Percentiles rank a stretch among this genome's conserved stretches.
Conservation (phyloP, 1,140 invertebrate genomes). For the Laupala kohalensis region DNA sequence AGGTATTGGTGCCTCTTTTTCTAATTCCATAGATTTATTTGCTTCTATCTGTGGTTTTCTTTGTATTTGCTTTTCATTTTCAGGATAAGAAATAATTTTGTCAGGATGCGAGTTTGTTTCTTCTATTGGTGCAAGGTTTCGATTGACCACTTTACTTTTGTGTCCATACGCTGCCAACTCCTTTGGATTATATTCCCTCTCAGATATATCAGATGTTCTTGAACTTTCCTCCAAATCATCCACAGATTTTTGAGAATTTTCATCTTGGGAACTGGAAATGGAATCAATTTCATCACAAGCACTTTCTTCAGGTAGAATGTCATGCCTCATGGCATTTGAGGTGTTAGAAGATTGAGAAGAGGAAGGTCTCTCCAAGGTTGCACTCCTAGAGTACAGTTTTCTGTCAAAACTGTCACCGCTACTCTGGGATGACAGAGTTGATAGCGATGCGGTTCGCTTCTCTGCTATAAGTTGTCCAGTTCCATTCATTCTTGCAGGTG, state of each 20-base stretch:
- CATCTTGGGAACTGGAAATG: neutral
- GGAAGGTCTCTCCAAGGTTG: neutral
- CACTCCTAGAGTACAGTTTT: neutral
- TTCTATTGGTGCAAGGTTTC: too few relatives aligned
- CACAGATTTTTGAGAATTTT: neutral
- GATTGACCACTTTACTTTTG: neutral
- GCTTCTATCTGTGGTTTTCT: neutral
- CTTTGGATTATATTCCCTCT: neutral
- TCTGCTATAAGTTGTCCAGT: neutral
- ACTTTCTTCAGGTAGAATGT: neutral
- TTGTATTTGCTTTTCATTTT: neutral
- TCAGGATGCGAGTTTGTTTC: too few relatives aligned
- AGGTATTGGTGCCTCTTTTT: neutral
- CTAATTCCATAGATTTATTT: neutral
- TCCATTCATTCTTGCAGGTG: neutral
- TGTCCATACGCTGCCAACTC: neutral
- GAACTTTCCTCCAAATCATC: too few relatives aligned
- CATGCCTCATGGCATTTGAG: neutral
- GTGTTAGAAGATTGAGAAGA: neutral
- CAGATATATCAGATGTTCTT: neutral
- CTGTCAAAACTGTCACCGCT: neutral
- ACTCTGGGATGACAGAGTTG: neutral
- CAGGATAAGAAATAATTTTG: too few relatives aligned
- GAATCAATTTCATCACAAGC: neutral
- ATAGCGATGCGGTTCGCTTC: neutral